Percentiles rank a stretch among this genome's conserved stretches.
phyloP scores from a whole-genome alignment of 2,888 invertebrate species.

The Agrochola lychnidis region DNA sequence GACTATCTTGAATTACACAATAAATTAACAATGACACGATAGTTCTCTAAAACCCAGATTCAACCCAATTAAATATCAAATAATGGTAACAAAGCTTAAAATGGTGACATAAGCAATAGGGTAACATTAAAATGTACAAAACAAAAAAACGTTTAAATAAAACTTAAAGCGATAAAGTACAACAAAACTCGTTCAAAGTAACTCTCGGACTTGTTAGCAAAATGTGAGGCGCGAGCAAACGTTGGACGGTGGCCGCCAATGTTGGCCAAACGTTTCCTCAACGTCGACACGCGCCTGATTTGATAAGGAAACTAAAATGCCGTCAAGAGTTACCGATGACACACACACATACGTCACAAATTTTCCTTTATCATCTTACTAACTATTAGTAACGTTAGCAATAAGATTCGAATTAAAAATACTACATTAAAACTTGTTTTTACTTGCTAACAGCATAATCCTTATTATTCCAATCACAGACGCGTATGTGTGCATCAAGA shows the following conservation, averaged over 20 bases:
- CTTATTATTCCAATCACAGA: slow-evolving; percentile 45
- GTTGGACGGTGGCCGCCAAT: slow-evolving; percentile 76
- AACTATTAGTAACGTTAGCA: slow-evolving; percentile 62
- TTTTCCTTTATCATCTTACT: slow-evolving; percentile 67
- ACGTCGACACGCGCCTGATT: slow-evolving; percentile 74
- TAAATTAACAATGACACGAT: slow-evolving; percentile 72
- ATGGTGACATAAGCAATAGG: slow-evolving; percentile 82
- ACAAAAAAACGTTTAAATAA: slow-evolving; percentile 79
- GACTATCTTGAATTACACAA: slow-evolving; percentile 60
- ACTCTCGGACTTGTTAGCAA: slow-evolving; percentile 81
- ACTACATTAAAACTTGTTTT: slow-evolving; percentile 42
- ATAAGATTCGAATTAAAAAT: slow-evolving; percentile 59
- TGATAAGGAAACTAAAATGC: slow-evolving; percentile 76
- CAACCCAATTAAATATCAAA: slow-evolving; percentile 76
- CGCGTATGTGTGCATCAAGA: slow-evolving; percentile 57
- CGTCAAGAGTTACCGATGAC: slow-evolving; percentile 69
- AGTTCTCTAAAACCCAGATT: slow-evolving; percentile 63
- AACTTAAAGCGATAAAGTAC: slow-evolving; percentile 76
- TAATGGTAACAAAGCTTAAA: slow-evolving; percentile 86
- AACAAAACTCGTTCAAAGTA: slow-evolving; percentile 78
- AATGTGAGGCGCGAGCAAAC: slow-evolving; percentile 81
- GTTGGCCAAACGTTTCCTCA: slow-evolving; percentile 72
- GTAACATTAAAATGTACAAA: slow-evolving; percentile 76
- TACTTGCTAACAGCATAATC: slow-evolving; percentile 51
- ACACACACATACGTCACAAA: slow-evolving; percentile 67